A percentile compares a stretch with the other conserved stretches of the same genome.
phyloP scores from a whole-genome alignment of 2,797 vertebrate genomes.

The Podarcis siculus region DNA sequence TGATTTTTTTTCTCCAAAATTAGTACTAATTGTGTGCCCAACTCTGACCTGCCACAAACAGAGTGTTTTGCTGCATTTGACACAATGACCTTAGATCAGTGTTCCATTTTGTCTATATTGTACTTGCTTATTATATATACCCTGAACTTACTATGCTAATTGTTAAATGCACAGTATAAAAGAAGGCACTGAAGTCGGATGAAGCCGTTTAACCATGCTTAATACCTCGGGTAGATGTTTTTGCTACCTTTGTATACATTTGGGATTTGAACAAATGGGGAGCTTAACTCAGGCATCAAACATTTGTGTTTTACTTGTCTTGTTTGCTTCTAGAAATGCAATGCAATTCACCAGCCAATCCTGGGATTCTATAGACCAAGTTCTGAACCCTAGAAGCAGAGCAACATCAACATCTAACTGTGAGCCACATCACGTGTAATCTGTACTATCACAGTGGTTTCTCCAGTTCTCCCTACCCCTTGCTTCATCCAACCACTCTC shows the following conservation, averaged over 20 bases:
- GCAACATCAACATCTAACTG: neutral
- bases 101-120: constrained; percentile 78
- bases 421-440: neutral
- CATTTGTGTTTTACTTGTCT: neutral
- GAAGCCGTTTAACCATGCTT: constrained; percentile 71
- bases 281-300: constrained; percentile 62
- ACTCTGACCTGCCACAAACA: constrained; percentile 79
- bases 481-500: neutral
- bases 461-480: neutral
- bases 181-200: constrained; percentile 65
- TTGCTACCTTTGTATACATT: constrained; percentile 59
- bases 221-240: constrained; percentile 61
- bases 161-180: constrained; percentile 72
- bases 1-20: constrained; percentile 82
- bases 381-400: neutral
- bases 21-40: constrained; percentile 83
- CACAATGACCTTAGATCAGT: constrained; percentile 79
- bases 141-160: constrained; percentile 71
- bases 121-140: constrained; percentile 77
- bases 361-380: constrained; percentile 49
- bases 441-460: neutral
- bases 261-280: constrained; percentile 62
- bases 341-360: constrained; percentile 50
- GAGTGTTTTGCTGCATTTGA: constrained; percentile 79
- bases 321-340: constrained; percentile 35